These are phyloP conservation scores for Varecia variegata DNA, from an alignment of 2,797 vertebrate species.

Conservation along the genomic window DNA sequence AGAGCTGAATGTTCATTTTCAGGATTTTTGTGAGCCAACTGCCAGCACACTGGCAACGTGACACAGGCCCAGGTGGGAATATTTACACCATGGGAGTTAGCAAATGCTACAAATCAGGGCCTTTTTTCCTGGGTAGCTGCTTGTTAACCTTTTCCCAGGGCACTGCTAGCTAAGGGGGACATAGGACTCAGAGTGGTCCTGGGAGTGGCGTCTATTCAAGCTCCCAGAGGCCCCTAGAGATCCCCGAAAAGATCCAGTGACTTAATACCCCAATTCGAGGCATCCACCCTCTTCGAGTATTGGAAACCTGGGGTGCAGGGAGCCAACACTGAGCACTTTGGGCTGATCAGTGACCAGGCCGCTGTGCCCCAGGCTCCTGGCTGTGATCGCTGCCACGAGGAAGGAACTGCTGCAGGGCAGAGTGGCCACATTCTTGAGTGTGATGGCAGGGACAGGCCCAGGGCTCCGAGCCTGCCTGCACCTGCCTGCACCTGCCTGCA, in stretches of 20 bases:
- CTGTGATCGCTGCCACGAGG: not conserved
- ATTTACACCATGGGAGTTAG: not conserved
- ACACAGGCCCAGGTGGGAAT: not conserved
- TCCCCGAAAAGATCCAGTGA: not conserved
- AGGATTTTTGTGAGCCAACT: not conserved
- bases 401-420: not conserved
- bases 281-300: not conserved
- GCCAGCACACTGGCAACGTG: not conserved
- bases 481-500: too few relatives aligned
- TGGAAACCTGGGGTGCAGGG: not conserved
- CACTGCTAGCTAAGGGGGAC: not conserved
- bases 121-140: not conserved
- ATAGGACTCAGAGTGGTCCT: not conserved
- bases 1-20: not conserved
- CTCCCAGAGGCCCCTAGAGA: not conserved
- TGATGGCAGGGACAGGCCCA: not conserved
- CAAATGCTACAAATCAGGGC: not conserved
- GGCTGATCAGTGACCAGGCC: not conserved
- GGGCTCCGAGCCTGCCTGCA: conserved; percentile 25
- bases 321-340: not conserved
- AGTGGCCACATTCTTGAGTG: conserved; percentile 23
- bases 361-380: not conserved
- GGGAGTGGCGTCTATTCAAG: not conserved
- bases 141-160: not conserved
- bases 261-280: not conserved